These are phyloP conservation scores for Sorex fumeus DNA, from an alignment of 2,113 vertebrate species.

Conservation along the genomic window DNA sequence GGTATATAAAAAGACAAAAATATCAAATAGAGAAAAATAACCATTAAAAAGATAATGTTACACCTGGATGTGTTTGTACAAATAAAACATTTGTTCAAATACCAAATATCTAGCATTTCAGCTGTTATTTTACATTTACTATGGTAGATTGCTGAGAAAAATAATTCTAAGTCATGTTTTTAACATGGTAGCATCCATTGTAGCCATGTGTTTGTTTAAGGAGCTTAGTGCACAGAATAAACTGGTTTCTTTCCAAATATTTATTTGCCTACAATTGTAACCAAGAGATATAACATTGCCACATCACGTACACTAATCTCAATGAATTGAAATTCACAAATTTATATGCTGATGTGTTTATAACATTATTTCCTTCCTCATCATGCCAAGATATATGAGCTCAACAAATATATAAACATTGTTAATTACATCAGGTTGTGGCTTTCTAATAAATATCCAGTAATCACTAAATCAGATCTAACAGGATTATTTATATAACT, in stretches of 20 bases:
- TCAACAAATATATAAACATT: background rate
- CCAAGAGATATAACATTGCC: constrained; percentile 16
- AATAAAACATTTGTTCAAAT: background rate
- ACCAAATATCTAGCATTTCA: background rate
- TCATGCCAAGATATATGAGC: background rate
- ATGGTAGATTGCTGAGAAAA: background rate
- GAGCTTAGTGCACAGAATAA: background rate
- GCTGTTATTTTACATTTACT: constrained; percentile 3
- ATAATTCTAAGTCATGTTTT: background rate
- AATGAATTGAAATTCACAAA: background rate
- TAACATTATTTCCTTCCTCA: background rate
- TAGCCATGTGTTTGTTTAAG: constrained; percentile 48
- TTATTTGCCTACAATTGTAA: background rate
- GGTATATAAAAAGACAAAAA: background rate
- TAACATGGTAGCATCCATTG: background rate
- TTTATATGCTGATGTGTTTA: background rate
- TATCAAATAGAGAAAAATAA: background rate
- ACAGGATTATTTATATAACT: background rate
- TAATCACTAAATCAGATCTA: background rate
- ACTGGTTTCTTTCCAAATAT: background rate
- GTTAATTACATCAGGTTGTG: constrained; percentile 7
- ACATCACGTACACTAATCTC: background rate
- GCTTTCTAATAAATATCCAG: background rate
- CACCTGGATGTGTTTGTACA: background rate
- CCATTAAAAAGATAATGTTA: background rate